These are phyloP conservation scores for Thunnus thynnus DNA, from an alignment of 2,113 vertebrate species.

Conservation along the genomic window DNA sequence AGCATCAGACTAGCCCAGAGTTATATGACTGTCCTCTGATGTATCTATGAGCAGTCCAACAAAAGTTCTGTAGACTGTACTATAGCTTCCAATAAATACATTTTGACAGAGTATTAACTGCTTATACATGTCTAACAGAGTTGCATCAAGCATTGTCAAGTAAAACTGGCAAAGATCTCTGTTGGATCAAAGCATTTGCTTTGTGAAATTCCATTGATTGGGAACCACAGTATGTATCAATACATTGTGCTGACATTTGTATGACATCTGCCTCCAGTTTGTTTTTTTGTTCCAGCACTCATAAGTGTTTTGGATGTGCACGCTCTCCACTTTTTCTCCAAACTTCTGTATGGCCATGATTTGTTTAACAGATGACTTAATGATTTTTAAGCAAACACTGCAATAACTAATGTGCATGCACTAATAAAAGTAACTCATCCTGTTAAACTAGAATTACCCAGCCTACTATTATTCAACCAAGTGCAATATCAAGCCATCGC, in stretches of 20 bases:
- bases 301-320: too few species aligned
- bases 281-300: too few species aligned
- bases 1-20: not conserved
- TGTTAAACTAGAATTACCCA: constrained; percentile 22
- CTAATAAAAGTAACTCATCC: constrained; percentile 13
- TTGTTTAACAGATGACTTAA: constrained; percentile 1
- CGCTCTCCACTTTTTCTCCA: too few species aligned
- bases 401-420: not conserved
- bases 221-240: too few species aligned
- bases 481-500: constrained; percentile 45
- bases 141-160: too few species aligned
- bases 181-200: too few species aligned
- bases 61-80: not conserved
- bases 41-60: too few species aligned
- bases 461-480: constrained; percentile 41
- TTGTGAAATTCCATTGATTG: too few species aligned
- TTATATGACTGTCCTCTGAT: not conserved
- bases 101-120: not conserved
- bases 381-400: constrained; percentile 10
- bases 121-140: too few species aligned
- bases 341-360: not conserved
- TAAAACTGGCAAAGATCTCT: not conserved
- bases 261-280: too few species aligned
- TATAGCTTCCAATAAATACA: not conserved
- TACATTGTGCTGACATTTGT: too few species aligned